Base-by-base conservation (phyloP, 2,888 invertebrate genomes). In the Polydrusus cervinus region DNA sequence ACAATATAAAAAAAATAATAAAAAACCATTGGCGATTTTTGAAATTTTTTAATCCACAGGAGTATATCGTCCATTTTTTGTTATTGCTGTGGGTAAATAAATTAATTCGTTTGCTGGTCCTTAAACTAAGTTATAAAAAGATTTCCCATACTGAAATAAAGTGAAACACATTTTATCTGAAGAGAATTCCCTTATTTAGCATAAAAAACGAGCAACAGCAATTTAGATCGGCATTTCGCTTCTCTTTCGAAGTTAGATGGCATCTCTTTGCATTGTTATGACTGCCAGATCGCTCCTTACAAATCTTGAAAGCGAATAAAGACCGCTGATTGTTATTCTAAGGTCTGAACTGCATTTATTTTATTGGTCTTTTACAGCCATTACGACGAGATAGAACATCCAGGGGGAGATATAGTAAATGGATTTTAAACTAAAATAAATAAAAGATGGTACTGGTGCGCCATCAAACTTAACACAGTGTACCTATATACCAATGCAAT, bases 321-420 rank as follows among this genome's bases (percentile, higher is more conserved):
- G 78, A 79, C 79, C 78, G 72, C 81, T 80, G 80, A 82, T 83
- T 83, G 81, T 82, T 82, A 83, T 83, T 83, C 81, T 81, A 82
- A 80, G 81, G 81, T 82, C 81, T 80, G 79, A 77, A 79, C 79
- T 81, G 82, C 82, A 80, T 82, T 83, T 82, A 82, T 79, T 83
- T 82, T 83, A 83, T 83, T 81, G 82, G 80, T 79, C 82, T 79
- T 81, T 83, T 60, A 60, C 57, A 60, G 57, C 38, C 57, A 38
- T 60, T 38, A 60, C 81, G 81, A 81, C 73, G 73, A 81, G 81
- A 82, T 82, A 80, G 81, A 82, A 82, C 80, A 81, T 73, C 78
- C 76, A 67, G 69, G 74, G 78, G 66, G 71, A 60, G 34, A 34
- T 34, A 55, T 55, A 20, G 11, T 34, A 34, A 60, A 60, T 60